These are phyloP conservation scores for Hydropsyche tenuis DNA, from an alignment of 1,140 invertebrate genomes.

Conservation along the genomic window DNA sequence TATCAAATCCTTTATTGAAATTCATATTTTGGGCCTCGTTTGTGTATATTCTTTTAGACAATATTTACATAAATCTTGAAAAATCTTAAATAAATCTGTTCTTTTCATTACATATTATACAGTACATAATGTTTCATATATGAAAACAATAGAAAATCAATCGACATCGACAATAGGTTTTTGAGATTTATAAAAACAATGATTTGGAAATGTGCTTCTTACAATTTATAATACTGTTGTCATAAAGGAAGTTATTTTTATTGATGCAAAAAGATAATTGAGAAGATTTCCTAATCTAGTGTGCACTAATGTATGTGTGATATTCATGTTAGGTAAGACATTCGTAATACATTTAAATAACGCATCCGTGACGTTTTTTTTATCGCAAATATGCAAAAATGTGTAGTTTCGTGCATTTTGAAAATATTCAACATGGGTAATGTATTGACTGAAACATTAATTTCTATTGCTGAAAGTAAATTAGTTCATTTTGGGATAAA, in stretches of 20 bases:
- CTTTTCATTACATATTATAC: too few relatives aligned
- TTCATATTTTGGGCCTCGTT: not conserved
- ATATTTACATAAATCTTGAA: not conserved
- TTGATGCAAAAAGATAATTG: not conserved
- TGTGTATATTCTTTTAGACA: too few relatives aligned
- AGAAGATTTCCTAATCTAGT: constrained; percentile 9
- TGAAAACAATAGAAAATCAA: not conserved
- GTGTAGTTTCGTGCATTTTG: not conserved
- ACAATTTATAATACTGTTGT: constrained; percentile 26
- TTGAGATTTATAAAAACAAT: constrained; percentile 2
- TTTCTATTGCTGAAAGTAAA: too few relatives aligned
- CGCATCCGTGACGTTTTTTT: not conserved
- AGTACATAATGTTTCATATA: not conserved
- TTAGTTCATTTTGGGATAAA: too few relatives aligned
- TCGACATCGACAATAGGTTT: not conserved
- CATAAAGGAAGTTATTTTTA: constrained; percentile 12
- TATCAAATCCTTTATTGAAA: constrained; percentile 35
- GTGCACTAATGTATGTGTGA: constrained; percentile 12
- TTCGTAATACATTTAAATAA: not conserved
- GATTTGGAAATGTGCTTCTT: not conserved
- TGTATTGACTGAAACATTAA: not conserved
- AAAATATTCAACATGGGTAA: not conserved
- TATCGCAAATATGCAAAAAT: not conserved
- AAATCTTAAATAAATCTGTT: constrained; percentile 23
- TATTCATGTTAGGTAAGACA: not conserved